Evolutionary conservation across 2,113 vertebrate species (phyloP), one percentile per base, ranked within the genome.

Genomic region (Sus scrofa): DNA sequence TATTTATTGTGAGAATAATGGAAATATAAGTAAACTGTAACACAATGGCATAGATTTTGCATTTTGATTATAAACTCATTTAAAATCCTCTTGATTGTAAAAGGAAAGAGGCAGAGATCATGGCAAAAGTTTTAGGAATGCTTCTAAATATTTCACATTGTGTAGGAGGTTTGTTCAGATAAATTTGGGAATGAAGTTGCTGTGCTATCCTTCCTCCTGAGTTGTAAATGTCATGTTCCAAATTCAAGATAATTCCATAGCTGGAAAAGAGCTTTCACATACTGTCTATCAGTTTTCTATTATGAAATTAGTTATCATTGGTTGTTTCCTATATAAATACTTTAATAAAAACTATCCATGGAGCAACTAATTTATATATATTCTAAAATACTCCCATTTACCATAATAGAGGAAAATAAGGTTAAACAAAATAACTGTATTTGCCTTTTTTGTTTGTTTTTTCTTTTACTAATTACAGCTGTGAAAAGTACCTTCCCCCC

Each of bases 161-260:
- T 89, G 95, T 85, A 62, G 97, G 96, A 96, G 75, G 84, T 77
- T 95, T 96, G 68, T 60, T 93, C 86, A 87, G 91, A 96, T 74
- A 95, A 91, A 97, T 93, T 81, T 93, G 58, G 78, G 86, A 50
- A 84, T 3, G 58, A 73, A 94, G 63, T 89, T 75, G 58, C 37
- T 54, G 32, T 89, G 60, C 34, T 73, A 1, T 70, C 65, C 60
- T 97, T 97, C 97, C 97, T 96, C 96, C 63, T 58, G 97, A 85
- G 96, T 65, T 97, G 65, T 90, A 96, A 98, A 98, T 96, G 97
- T 94, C 95, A 95, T 20, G 77, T 95, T 98, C 95, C 93, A 93
- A 97, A 97, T 81, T 97, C 91, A 86, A 84, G 85, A 92, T 95
- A 84, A 95, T 88, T 96, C 90, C 94, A 97, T 93, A 97, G 95